Evolutionary conservation across 2,888 invertebrate species (phyloP).

Genomic region (Amphimallon solstitiale): DNA sequence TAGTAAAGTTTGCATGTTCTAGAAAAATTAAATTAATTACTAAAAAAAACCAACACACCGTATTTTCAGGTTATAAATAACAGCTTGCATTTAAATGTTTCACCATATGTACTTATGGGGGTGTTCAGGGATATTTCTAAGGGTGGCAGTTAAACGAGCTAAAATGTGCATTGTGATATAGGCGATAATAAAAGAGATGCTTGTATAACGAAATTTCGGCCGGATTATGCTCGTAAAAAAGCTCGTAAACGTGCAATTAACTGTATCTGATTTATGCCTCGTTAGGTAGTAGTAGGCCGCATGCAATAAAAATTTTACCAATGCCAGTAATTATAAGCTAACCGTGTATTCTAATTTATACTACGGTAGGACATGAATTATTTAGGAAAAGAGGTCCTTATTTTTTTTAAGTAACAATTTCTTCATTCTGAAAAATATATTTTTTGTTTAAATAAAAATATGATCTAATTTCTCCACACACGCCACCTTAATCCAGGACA

Average conservation of each 20-base stretch:
- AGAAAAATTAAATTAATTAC: conserved; percentile 13
- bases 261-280: conserved; percentile 31
- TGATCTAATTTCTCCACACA: too few species aligned
- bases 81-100: background rate
- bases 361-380: background rate
- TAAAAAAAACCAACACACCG: background rate
- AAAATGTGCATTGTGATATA: conserved; percentile 7
- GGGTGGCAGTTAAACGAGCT: background rate
- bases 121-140: background rate
- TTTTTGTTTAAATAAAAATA: background rate
- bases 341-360: conserved; percentile 23
- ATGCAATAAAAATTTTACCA: conserved; percentile 34
- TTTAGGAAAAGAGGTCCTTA: conserved; percentile 9
- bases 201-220: conserved; percentile 26
- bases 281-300: conserved; percentile 27
- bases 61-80: background rate
- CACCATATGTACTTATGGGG: background rate
- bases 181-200: conserved; percentile 24
- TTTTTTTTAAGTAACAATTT: conserved; percentile 15
- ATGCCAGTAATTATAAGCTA: conserved; percentile 30
- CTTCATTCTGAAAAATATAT: background rate
- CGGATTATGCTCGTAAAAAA: conserved; percentile 30
- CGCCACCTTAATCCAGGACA: too few species aligned
- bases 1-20: background rate
- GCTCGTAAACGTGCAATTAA: conserved; percentile 31